A percentile compares a stretch with the other conserved stretches of the same genome.
These are phyloP conservation scores for Macropis europaea DNA, from an alignment of 2,888 invertebrate species.

Conservation along the genomic window DNA sequence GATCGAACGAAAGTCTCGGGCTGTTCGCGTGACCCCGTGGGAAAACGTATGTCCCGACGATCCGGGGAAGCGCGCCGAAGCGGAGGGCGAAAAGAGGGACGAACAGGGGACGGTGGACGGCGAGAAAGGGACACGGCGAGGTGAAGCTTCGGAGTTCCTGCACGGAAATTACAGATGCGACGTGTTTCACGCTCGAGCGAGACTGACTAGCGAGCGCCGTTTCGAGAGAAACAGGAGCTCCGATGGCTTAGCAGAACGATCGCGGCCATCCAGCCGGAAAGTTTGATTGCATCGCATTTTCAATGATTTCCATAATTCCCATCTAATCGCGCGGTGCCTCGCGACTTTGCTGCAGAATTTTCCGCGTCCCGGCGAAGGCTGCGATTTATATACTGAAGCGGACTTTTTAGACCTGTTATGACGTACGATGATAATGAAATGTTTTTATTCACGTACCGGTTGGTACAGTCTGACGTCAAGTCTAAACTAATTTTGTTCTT, in stretches of 20 bases:
- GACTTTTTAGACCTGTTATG: no score
- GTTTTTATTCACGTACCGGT: no score
- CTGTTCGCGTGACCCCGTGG: slow-evolving; percentile 24
- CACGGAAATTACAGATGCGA: slow-evolving; percentile 66
- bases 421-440: no score
- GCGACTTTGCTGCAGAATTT: no score
- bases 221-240: slow-evolving; percentile 33
- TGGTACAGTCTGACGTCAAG: no score
- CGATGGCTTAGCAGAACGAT: slow-evolving; percentile 31
- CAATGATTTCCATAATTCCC: slow-evolving; percentile 16
- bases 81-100: slow-evolving; percentile 1
- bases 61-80: slow-evolving; percentile 8
- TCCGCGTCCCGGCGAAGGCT: no score
- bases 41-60: slow-evolving; percentile 38
- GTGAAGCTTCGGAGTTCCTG: slow-evolving; percentile 53
- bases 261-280: slow-evolving; percentile 20
- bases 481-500: no score
- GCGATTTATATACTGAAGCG: no score
- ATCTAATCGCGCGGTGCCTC: slow-evolving; percentile 4
- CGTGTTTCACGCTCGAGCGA: slow-evolving; percentile 62
- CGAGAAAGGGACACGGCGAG: slow-evolving; percentile 32
- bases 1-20: slow-evolving; percentile 17
- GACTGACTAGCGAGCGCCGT: slow-evolving; percentile 47
- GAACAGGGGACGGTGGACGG: slow-evolving; percentile 27
- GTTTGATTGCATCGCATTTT: slow-evolving; percentile 21